Evolutionary conservation across 2,888 invertebrate genomes (phyloP), one percentile per base, ranked within the genome.

Genomic region (Diadromus collaris): DNA sequence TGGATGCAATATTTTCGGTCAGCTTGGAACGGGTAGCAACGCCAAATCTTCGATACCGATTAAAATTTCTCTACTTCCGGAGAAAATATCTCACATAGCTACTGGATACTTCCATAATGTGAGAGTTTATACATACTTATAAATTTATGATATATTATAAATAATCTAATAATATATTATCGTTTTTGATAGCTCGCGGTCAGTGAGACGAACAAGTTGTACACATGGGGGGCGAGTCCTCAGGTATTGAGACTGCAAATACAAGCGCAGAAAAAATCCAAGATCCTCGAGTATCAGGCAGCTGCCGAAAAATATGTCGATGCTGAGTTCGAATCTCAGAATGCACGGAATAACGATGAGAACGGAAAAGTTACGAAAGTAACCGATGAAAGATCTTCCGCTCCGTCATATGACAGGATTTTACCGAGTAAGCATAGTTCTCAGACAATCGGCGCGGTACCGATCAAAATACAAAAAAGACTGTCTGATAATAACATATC

Each of bases 71-170:
- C 85, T 92, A n/a, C 87, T 93, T 78, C 91, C 93, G 29, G 93
- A 93, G 81, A 92, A 91, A 82, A 92, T 94, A 56, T 89, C 88
- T 6, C 87, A 91, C 38, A 92, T 95, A 76, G 91, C 94, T 13
- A 93, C 95, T 63, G 94, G 94, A 84, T 95, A 95, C 91, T 96
- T 96, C 91, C 95, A 96, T 86, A 95, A 94, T 91, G 96, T 96
- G 92, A 92, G 94, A 91, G 65, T 46, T 44, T 68, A 21, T 46
- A 38, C 3, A 21, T 46, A 38, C 3, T 16, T 0, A 54, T 1
- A 7, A n/a, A 64, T 13, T 61, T 3, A 19, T n/a, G 13, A 16
- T 10, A 16, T 41, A 41, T 41, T 41, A 41, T 41, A 41, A 41
- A 41, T 41, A n/a, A 27, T 6, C 16, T 16, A 29, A 16, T 13